Conservation (phyloP, 2,113 vertebrate species). For the Diphyllodes magnificus region DNA sequence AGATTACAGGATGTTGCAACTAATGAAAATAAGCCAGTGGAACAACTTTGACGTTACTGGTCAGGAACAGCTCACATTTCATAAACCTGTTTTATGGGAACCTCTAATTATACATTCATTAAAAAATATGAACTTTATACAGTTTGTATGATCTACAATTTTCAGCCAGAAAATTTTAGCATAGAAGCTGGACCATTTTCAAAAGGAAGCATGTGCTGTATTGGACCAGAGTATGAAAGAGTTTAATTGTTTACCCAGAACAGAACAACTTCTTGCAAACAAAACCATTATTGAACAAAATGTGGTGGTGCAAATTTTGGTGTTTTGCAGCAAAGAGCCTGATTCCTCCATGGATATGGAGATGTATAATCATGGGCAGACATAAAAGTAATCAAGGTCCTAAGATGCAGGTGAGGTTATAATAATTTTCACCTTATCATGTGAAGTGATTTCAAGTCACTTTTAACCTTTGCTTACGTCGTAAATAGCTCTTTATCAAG, state of each 20-base stretch:
- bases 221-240: not conserved
- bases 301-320: not conserved
- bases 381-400: not conserved
- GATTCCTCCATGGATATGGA: not conserved
- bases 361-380: not conserved
- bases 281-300: not conserved
- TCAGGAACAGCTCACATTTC: not conserved
- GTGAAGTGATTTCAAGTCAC: not conserved
- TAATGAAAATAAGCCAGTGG: not conserved
- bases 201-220: not conserved
- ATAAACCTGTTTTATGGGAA: not conserved
- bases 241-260: not conserved
- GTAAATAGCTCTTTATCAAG: not conserved
- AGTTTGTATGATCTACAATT: not conserved
- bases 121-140: not conserved
- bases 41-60: not conserved
- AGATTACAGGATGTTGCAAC: slow-evolving; percentile 3
- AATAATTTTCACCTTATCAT: not conserved
- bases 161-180: not conserved
- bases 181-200: not conserved
- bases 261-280: not conserved
- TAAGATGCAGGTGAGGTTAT: not conserved
- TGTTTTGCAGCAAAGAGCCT: not conserved
- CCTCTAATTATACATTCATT: not conserved
- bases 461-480: not conserved